Conservation (phyloP, 2,113 vertebrate species). For the Nothobranchius furzeri region DNA sequence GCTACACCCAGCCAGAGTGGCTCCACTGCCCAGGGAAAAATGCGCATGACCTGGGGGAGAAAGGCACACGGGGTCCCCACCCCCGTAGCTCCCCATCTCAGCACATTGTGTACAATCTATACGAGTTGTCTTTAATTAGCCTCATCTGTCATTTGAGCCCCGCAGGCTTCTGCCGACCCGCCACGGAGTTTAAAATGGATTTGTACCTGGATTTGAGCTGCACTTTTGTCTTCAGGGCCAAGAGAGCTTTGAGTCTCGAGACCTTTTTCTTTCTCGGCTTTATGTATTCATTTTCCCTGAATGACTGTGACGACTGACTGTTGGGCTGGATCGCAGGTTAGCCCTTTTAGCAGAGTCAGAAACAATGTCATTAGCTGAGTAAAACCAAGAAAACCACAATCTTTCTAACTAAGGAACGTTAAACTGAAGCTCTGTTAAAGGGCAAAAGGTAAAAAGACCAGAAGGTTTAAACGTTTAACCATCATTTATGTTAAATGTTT, state of each 20-base stretch:
- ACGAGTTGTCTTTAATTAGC: slow-evolving; percentile 57
- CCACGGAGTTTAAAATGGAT: slow-evolving; percentile 21
- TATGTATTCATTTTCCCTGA: slow-evolving; percentile 17
- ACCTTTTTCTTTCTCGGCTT: neutral
- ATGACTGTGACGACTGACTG: slow-evolving; percentile 29
- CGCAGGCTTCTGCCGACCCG: slow-evolving; percentile 47
- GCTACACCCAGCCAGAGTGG: slow-evolving; percentile 59
- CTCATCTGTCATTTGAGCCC: slow-evolving; percentile 49
- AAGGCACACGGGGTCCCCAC: slow-evolving; percentile 39
- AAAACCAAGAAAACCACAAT: slow-evolving; percentile 47
- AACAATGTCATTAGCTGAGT: slow-evolving; percentile 41
- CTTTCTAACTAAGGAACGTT: slow-evolving; percentile 29
- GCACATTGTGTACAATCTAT: slow-evolving; percentile 26
- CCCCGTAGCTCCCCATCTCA: slow-evolving; percentile 5
- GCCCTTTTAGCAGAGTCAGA: neutral
- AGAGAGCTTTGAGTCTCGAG: neutral
- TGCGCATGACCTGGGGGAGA: slow-evolving; percentile 71
- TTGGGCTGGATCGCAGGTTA: slow-evolving; percentile 12
- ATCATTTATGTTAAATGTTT: neutral
- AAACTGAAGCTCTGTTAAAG: slow-evolving; percentile 38
- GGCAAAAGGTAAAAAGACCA: slow-evolving; percentile 42
- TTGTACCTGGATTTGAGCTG: slow-evolving; percentile 18
- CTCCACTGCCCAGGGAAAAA: slow-evolving; percentile 69
- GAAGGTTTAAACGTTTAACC: neutral
- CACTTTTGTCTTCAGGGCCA: neutral